These are phyloP conservation scores for Melopsittacus undulatus DNA, from an alignment of 2,797 vertebrate genomes.

Conservation along the genomic window DNA sequence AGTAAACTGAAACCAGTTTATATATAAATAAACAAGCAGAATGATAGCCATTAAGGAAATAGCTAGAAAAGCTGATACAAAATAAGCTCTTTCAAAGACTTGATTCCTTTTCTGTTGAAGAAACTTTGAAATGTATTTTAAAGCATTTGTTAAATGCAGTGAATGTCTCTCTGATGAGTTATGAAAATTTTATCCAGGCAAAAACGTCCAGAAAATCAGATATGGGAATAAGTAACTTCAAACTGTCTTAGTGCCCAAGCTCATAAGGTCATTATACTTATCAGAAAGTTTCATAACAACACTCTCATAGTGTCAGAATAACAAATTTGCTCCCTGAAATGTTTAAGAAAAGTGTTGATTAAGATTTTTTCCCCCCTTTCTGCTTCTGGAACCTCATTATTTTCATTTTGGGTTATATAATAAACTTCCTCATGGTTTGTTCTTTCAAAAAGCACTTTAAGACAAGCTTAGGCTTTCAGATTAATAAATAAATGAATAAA, in stretches of 20 bases:
- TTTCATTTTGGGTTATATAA: background rate
- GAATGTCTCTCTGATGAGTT: background rate
- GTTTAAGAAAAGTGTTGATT: background rate
- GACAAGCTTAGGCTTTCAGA: background rate
- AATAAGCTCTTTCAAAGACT: background rate
- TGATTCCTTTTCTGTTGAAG: background rate
- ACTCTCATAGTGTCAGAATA: background rate
- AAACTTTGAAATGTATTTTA: background rate
- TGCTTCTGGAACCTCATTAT: background rate
- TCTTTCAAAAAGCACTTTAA: background rate
- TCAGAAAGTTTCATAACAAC: background rate
- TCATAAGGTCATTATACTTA: background rate
- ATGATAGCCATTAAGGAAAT: background rate
- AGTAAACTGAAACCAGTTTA: background rate
- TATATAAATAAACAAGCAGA: background rate
- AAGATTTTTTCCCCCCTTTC: background rate
- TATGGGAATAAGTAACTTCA: background rate
- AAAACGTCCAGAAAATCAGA: background rate
- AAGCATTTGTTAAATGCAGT: background rate
- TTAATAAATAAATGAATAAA: background rate
- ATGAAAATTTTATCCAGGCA: background rate
- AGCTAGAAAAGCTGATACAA: background rate
- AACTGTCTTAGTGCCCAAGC: background rate
- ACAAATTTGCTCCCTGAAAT: background rate
- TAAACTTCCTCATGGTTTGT: background rate